A percentile compares a stretch with the other conserved stretches of the same genome.
These are phyloP conservation scores for Spermophilus dauricus DNA, from an alignment of 2,113 vertebrate genomes.

Conservation along the genomic window DNA sequence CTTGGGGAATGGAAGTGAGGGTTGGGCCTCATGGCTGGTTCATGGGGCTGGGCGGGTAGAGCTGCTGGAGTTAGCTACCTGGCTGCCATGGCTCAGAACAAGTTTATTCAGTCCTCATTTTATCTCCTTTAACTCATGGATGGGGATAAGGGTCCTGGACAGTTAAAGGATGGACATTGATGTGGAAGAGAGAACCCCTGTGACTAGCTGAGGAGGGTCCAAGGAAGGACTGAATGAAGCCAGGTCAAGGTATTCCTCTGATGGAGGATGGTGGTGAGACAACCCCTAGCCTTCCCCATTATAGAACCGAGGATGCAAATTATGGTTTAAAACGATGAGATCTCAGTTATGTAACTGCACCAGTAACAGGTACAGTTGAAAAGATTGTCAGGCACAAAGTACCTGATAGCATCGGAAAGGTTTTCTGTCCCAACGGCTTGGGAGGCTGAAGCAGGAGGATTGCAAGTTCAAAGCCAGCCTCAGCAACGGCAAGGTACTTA, in stretches of 20 bases:
- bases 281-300: too few species aligned
- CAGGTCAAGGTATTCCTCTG: background rate
- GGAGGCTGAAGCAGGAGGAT: too few species aligned
- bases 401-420: background rate
- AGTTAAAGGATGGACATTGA: background rate
- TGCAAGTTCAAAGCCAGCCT: too few species aligned
- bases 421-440: too few species aligned
- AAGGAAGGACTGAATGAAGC: background rate
- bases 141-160: background rate
- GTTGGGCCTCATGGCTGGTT: background rate
- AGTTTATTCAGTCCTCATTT: background rate
- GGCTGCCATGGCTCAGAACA: background rate
- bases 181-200: background rate
- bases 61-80: background rate
- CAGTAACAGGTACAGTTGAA: background rate
- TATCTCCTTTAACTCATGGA: background rate
- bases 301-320: background rate
- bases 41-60: background rate
- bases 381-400: background rate
- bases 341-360: background rate
- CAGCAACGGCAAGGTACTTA: too few species aligned
- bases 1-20: background rate
- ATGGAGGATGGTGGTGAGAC: background rate
- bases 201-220: background rate
- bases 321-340: background rate